These are phyloP conservation scores for Cremastinae sp. DNA, from an alignment of 2,888 invertebrate species.

Conservation along the genomic window DNA sequence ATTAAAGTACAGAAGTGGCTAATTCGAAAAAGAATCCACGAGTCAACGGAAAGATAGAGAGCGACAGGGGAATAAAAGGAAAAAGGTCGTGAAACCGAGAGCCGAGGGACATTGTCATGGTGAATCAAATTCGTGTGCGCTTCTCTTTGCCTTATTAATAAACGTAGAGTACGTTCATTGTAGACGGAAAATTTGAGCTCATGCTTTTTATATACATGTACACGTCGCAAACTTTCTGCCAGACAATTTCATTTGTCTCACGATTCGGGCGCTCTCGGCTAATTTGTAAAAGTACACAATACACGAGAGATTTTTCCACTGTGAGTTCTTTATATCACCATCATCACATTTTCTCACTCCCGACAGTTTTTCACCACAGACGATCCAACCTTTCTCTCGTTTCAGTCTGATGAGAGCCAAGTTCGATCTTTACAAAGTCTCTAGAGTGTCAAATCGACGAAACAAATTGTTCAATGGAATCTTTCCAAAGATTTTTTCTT, in stretches of 20 bases:
- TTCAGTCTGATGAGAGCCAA: too few relatives aligned
- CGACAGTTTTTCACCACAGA: not conserved
- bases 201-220: conserved; percentile 16
- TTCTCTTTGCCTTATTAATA: conserved; percentile 47
- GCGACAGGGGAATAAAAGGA: too few relatives aligned
- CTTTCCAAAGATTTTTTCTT: too few relatives aligned
- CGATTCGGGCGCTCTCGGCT: conserved; percentile 56
- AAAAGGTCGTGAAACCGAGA: too few relatives aligned
- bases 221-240: conserved; percentile 44
- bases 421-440: too few relatives aligned
- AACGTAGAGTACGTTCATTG: conserved; percentile 33
- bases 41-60: too few relatives aligned
- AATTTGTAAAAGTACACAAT: conserved; percentile 58
- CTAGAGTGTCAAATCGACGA: too few relatives aligned
- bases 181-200: conserved; percentile 37
- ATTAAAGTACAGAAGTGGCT: conserved; percentile 43
- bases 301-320: conserved; percentile 41
- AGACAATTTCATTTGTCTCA: conserved; percentile 59
- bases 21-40: conserved; percentile 55
- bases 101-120: conserved; percentile 39
- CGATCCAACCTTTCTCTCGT: conserved; percentile 23
- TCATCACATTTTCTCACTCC: not conserved
- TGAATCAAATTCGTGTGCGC: conserved; percentile 42
- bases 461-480: too few relatives aligned
- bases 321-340: conserved; percentile 27